These are phyloP conservation scores for Coptotermes formosanus DNA, from an alignment of 1,140 invertebrate genomes.

Conservation along the genomic window DNA sequence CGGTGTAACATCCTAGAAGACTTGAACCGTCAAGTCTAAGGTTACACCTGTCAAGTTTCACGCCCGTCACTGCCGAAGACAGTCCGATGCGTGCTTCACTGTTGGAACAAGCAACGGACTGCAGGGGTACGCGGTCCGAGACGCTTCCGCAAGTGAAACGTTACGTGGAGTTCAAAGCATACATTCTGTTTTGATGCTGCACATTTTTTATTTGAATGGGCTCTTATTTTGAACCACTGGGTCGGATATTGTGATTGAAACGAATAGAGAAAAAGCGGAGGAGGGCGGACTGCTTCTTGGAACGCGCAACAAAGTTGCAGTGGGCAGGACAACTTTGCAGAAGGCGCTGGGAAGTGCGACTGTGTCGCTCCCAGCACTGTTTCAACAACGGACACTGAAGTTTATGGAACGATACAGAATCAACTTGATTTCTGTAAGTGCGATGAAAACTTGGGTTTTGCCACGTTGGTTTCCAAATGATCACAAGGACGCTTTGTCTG, in stretches of 20 bases:
- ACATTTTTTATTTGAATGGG: neutral
- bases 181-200: neutral
- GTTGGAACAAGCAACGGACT: too few species aligned
- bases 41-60: too few species aligned
- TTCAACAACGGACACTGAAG: neutral
- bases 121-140: too few species aligned
- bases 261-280: neutral
- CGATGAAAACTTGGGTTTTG: neutral
- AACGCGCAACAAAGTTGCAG: neutral
- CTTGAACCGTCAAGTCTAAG: too few species aligned
- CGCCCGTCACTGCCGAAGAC: too few species aligned
- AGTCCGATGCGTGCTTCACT: too few species aligned
- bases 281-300: neutral
- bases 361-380: neutral
- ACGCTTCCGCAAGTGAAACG: too few species aligned
- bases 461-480: neutral
- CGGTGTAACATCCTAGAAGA: too few species aligned
- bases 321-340: neutral
- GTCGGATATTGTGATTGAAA: neutral
- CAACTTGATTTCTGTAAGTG: neutral
- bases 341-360: neutral
- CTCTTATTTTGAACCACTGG: slow-evolving; percentile 11
- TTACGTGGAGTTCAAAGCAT: too few species aligned
- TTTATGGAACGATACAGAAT: neutral
- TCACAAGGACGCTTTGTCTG: too few species aligned